Evolutionary conservation across 2,888 invertebrate genomes (phyloP), one percentile per base, ranked within the genome.

Genomic region (Cephus nigrinus): DNA sequence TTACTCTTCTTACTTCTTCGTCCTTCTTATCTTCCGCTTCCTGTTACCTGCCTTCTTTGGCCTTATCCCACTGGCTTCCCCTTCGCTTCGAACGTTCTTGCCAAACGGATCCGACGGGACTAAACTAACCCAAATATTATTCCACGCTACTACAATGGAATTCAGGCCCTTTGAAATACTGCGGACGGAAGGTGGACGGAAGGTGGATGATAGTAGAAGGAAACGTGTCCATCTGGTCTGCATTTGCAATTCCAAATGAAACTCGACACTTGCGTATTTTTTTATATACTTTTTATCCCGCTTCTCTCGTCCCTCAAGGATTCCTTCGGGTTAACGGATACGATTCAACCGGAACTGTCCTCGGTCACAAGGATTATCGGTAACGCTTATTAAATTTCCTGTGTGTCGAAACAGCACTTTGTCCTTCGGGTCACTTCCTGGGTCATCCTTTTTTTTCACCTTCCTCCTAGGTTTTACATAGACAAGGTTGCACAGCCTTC

Each of bases 191-290:
- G 68, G 73, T 68, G 35, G 76, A 76, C 73, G 76, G 76, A 76
- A 76, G 68, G 73, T 68, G 30, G 36, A 73, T 32, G 30, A 36
- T 73, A 74, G 73, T 55, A 55, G 55, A 55, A 55, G 55, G 55
- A 23, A 55, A 71, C 82, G 80, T 83, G 84, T 87, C 84, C 87
- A 86, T 87, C 86, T 86, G 86, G 86, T 79, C 78, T 34, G 81
- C 81, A 87, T 87, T 87, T 87, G 85, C 86, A 86, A 86, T 86
- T 86, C 86, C 82, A 76, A 86, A 78, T 83, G 82, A 76, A 55
- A 71, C 32, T 33, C 32, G 71, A 31, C 36, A 73, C 74, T 68
- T 69, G 68, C 68, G 69, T 35, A 68, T 76, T 74, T 68, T 76
- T 31, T 68, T 55, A 23, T 55, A 9, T 9, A 15, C 23, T 2